Percentiles rank a stretch among this genome's conserved stretches.
These are phyloP conservation scores for Isotomurus palustris DNA, from an alignment of 2,888 invertebrate species.

Conservation along the genomic window DNA sequence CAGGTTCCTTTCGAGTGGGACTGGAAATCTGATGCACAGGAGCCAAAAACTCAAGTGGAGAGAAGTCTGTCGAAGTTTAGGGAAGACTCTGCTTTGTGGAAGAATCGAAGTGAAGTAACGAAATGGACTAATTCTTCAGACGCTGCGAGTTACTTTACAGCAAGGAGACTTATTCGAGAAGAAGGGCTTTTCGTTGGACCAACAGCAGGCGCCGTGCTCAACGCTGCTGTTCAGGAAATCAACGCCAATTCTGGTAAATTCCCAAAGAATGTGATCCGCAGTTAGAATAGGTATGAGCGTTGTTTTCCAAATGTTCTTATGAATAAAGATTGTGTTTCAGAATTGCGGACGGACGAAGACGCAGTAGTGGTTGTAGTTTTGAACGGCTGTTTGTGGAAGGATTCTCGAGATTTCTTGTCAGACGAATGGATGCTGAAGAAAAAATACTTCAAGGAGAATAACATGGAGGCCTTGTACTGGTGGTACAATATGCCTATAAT, in stretches of 20 bases:
- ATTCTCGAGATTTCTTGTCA: constrained; percentile 6
- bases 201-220: constrained; percentile 12
- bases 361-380: constrained; percentile 10
- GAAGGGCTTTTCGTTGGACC: constrained; percentile 22
- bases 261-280: too few relatives aligned
- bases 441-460: constrained; percentile 16
- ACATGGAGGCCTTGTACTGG: constrained; percentile 31
- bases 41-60: too few relatives aligned
- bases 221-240: constrained; percentile 12
- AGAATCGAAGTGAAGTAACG: background rate
- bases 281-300: too few relatives aligned
- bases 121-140: constrained; percentile 1
- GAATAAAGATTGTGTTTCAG: background rate
- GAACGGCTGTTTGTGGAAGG: constrained; percentile 10
- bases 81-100: background rate
- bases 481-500: constrained; percentile 22
- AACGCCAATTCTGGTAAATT: constrained; percentile 9
- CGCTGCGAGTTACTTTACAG: constrained; percentile 15
- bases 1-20: too few relatives aligned
- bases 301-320: background rate
- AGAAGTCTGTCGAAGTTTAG: too few relatives aligned
- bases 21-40: too few relatives aligned
- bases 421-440: constrained; percentile 17
- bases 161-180: constrained; percentile 13
- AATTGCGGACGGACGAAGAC: background rate